A percentile compares a stretch with the other conserved stretches of the same genome.
phyloP scores from a whole-genome alignment of 2,888 invertebrate genomes.

The Rhogogaster chlorosoma region DNA sequence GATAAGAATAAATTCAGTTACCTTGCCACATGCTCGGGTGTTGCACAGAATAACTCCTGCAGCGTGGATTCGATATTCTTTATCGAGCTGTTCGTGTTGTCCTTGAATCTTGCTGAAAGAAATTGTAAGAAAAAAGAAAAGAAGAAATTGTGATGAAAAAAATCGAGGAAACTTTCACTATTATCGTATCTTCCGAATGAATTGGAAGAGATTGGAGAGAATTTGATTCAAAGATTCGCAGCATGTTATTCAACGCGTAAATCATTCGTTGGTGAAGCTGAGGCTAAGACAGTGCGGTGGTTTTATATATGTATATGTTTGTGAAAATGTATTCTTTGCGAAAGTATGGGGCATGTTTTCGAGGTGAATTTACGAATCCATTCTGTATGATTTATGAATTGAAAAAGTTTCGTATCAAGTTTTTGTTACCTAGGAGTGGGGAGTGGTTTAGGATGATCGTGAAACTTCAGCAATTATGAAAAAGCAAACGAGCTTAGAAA shows the following conservation, averaged over 20 bases:
- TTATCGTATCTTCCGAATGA: neutral
- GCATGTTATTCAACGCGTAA: neutral
- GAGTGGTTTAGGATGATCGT: slow-evolving; percentile 36
- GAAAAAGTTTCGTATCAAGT: slow-evolving; percentile 62
- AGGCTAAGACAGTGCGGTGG: neutral
- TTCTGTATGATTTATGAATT: slow-evolving; percentile 66
- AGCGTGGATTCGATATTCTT: slow-evolving; percentile 84
- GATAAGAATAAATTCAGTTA: slow-evolving; percentile 70
- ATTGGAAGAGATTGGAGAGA: neutral
- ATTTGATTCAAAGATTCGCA: neutral
- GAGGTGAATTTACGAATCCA: slow-evolving; percentile 55
- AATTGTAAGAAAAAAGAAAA: neutral
- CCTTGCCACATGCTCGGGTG: slow-evolving; percentile 83
- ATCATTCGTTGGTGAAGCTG: neutral
- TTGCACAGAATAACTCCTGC: slow-evolving; percentile 83
- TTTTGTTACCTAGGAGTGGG: neutral
- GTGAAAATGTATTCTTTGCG: neutral
- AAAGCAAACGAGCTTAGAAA: slow-evolving; percentile 70
- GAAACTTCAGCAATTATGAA: slow-evolving; percentile 69
- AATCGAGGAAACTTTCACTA: slow-evolving; percentile 10
- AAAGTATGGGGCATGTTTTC: slow-evolving; percentile 49
- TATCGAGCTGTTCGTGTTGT: slow-evolving; percentile 85
- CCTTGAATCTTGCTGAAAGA: slow-evolving; percentile 83
- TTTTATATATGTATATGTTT: neutral
- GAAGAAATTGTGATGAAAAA: neutral